Evolutionary conservation across 2,797 vertebrate species (phyloP).

Genomic region (Carcharodon carcharias): DNA sequence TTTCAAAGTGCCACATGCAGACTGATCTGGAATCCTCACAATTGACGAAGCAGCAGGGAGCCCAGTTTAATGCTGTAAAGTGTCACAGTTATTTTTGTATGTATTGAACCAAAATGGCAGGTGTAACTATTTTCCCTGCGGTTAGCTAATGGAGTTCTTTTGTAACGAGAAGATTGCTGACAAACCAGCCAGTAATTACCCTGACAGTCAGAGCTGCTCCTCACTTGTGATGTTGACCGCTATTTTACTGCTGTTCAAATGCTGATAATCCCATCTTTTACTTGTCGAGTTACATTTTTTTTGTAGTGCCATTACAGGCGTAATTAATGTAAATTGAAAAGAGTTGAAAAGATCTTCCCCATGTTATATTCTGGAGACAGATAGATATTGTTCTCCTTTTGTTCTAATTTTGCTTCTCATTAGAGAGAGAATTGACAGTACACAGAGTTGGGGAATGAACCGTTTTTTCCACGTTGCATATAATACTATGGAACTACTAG

Average conservation of each 20-base stretch:
- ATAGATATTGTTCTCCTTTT: constrained; percentile 22
- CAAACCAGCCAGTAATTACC: constrained; percentile 37
- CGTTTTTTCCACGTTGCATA: background rate
- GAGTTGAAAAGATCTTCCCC: constrained; percentile 9
- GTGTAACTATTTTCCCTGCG: constrained; percentile 32
- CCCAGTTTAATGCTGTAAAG: constrained; percentile 44
- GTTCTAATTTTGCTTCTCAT: constrained; percentile 34
- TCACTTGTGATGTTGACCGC: constrained; percentile 37
- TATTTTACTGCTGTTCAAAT: constrained; percentile 34
- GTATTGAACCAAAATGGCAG: constrained; percentile 36
- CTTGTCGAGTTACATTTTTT: constrained; percentile 35
- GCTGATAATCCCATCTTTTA: constrained; percentile 37
- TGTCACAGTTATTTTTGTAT: constrained; percentile 21
- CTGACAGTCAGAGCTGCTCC: constrained; percentile 32
- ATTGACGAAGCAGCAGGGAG: constrained; percentile 45
- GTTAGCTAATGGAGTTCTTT: constrained; percentile 30
- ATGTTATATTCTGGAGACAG: constrained; percentile 25
- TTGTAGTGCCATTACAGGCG: constrained; percentile 27
- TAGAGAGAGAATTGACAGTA: background rate
- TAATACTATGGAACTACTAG: background rate
- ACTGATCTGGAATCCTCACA: constrained; percentile 25
- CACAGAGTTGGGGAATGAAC: background rate
- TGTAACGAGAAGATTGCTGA: constrained; percentile 30
- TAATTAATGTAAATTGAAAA: constrained; percentile 37
- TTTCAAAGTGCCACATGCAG: constrained; percentile 39